These are phyloP conservation scores for Hemiscyllium ocellatum DNA, from an alignment of 2,113 vertebrate genomes.

Conservation along the genomic window DNA sequence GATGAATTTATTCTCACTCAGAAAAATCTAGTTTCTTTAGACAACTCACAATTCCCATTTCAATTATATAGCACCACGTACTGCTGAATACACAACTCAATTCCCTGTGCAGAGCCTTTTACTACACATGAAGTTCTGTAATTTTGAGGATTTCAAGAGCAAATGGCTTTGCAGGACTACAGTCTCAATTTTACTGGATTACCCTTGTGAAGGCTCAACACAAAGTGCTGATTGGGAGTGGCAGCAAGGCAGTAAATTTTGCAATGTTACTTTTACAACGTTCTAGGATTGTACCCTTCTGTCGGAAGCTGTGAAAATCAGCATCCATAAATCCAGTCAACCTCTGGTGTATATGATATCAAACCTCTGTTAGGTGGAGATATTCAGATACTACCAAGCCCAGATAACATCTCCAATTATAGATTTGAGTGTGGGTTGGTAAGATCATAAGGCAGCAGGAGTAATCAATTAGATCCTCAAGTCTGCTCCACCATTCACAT, in stretches of 20 bases:
- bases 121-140: neutral
- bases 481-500: too few relatives aligned
- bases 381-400: neutral
- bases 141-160: neutral
- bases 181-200: neutral
- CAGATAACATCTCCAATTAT: neutral
- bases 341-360: neutral
- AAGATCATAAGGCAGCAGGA: too few relatives aligned
- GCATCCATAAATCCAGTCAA: neutral
- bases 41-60: neutral
- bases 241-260: neutral
- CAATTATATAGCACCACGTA: neutral
- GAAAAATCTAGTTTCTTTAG: neutral
- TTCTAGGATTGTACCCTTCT: neutral
- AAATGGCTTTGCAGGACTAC: neutral
- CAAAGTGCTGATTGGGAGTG: neutral
- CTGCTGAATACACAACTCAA: neutral
- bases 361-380: neutral
- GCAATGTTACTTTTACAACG: neutral
- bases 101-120: neutral
- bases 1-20: neutral
- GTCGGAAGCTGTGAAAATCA: neutral
- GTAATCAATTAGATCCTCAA: too few relatives aligned
- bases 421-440: neutral
- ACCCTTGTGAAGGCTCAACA: neutral